A percentile compares a stretch with the other conserved stretches of the same genome.
Evolutionary conservation across 2,797 vertebrate genomes (phyloP).

Genomic region (Gobionotothen gibberifrons): DNA sequence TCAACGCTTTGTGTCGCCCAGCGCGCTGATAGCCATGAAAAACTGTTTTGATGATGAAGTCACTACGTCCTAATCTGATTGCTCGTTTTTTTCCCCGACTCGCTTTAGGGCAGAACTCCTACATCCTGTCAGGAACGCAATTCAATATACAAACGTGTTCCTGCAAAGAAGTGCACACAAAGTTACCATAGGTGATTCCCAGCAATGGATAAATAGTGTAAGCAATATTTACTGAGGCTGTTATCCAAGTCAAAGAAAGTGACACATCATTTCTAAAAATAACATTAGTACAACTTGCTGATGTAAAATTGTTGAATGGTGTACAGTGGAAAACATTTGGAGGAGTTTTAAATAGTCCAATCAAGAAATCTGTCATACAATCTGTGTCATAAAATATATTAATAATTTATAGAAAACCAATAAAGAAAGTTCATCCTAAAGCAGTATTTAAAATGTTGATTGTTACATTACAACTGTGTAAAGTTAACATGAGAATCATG

Average conservation of each 20-base stretch:
- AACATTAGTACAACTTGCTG: neutral
- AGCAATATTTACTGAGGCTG: constrained; percentile 19
- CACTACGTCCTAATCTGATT: constrained; percentile 84
- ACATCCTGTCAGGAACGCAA: constrained; percentile 78
- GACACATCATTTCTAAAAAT: neutral
- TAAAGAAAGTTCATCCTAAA: neutral
- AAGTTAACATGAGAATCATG: neutral
- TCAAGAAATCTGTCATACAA: neutral
- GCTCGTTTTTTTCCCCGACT: constrained; percentile 66
- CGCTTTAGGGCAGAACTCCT: constrained; percentile 74
- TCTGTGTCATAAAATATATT: neutral
- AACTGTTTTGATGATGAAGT: constrained; percentile 84
- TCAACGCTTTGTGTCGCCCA: constrained; percentile 60
- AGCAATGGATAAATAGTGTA: constrained; percentile 22
- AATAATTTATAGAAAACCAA: neutral
- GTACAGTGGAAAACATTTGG: neutral
- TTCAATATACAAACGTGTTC: constrained; percentile 50
- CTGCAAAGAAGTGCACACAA: constrained; percentile 29
- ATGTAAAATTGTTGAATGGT: neutral
- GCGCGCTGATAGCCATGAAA: constrained; percentile 77
- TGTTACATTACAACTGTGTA: neutral
- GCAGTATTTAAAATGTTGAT: too few species aligned
- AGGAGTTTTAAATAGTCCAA: neutral
- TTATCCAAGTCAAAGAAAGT: constrained; percentile 25
- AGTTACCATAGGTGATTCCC: constrained; percentile 40